Base-by-base conservation (phyloP, 1,140 invertebrate species). In the Nymphalis io region DNA sequence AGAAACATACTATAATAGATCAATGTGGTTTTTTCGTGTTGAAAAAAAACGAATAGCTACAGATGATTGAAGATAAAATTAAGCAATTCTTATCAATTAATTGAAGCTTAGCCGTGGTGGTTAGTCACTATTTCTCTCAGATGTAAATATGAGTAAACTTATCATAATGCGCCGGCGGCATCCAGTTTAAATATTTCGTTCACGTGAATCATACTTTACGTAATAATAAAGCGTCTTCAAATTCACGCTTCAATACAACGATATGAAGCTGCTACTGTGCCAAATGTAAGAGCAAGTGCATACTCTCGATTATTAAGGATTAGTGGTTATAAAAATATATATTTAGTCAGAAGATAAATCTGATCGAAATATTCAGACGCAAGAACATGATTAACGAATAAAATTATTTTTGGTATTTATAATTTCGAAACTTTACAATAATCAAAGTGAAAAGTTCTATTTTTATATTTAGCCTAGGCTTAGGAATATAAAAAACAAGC, bases 151-250 rank as follows among this genome's bases (percentile, higher is more conserved):
- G 51, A 64, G 53, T 46, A 66, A 59, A n/a, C 12, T 18, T 66
- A 33, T 57, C 55, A 46, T 48, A 46, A 66, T 59, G 21, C 62
- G 16, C 16, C 21, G 42, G 42, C 55, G 44, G n/a, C n/a, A n/a
- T 16, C n/a, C 46, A 62, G 21, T 51, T 44, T 51, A 51, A 62
- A 51, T 59, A 13, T 33, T 60, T 59, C 42, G 39, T 68, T 60
- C 48, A 27, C 21, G 60, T 69, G 67, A 69, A 69, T 69, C 67
- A 69, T n/a, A 40, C 53, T 40, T 63, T 63, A 63, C 60, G 67
- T 63, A 62, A 69, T 40, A 15, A 15, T 57, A 48, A 46, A 63
- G 40, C 60, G 23, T 62, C 53, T 38, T 62, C 46, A 68, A 55
- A 57, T 61, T 68, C 21, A 63, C 67, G 67, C 33, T 23, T 27